These are phyloP conservation scores for Aphidoletes aphidimyza DNA, from an alignment of 2,888 invertebrate genomes.

Conservation along the genomic window DNA sequence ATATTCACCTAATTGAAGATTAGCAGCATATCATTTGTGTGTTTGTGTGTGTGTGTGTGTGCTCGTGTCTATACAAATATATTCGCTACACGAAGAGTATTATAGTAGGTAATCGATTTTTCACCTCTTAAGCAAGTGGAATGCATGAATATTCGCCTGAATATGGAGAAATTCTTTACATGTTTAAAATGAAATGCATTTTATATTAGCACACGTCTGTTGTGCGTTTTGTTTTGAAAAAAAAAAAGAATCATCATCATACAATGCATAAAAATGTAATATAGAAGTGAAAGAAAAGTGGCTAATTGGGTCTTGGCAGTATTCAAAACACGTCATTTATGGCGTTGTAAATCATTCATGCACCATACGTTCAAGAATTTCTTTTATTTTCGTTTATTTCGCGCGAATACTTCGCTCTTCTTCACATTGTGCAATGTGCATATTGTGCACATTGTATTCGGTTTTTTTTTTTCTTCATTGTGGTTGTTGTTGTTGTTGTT, in stretches of 20 bases:
- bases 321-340: slow-evolving; percentile 51
- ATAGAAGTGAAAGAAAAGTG: not conserved
- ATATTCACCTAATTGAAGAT: too few species aligned
- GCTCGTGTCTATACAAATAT: too few species aligned
- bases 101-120: slow-evolving; percentile 45
- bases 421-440: not conserved
- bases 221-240: not conserved
- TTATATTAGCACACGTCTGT: slow-evolving; percentile 24
- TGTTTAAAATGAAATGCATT: slow-evolving; percentile 34
- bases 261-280: not conserved
- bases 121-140: slow-evolving; percentile 33
- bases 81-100: slow-evolving; percentile 8
- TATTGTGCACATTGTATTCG: not conserved
- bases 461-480: not conserved
- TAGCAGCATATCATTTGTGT: slow-evolving; percentile 22
- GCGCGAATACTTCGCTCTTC: slow-evolving; percentile 15
- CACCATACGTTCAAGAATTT: slow-evolving; percentile 32
- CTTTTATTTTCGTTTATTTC: not conserved
- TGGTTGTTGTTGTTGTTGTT: not conserved
- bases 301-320: slow-evolving; percentile 39
- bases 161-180: slow-evolving; percentile 6
- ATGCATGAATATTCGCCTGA: not conserved
- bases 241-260: too few species aligned
- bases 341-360: slow-evolving; percentile 49
- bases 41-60: too few species aligned